phyloP scores from a whole-genome alignment of 2,888 invertebrate species.

The Nephrotoma flavescens region DNA sequence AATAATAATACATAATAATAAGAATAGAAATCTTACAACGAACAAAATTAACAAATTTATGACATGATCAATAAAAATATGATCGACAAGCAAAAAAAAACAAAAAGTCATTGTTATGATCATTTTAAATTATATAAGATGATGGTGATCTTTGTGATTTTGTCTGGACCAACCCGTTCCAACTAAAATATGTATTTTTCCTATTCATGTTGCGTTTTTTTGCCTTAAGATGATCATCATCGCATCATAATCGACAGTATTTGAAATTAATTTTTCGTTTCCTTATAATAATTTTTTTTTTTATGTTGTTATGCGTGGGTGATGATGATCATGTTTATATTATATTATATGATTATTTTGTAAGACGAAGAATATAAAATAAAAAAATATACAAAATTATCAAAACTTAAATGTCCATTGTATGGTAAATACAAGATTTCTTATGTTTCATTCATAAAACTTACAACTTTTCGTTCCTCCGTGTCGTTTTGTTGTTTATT shows the following conservation, averaged over 20 bases:
- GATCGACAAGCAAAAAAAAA: background rate
- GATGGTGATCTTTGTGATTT: background rate
- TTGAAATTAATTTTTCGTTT: background rate
- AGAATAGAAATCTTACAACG: background rate
- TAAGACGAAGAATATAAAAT: background rate
- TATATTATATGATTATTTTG: background rate
- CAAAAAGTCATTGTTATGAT: background rate
- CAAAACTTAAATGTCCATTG: background rate
- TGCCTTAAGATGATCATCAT: background rate
- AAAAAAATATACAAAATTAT: background rate
- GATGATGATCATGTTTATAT: background rate
- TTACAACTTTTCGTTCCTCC: background rate
- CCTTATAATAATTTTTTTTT: background rate
- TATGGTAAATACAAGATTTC: background rate
- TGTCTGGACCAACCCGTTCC: background rate
- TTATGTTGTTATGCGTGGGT: background rate
- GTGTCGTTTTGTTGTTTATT: background rate
- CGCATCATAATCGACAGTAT: background rate
- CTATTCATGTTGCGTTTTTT: background rate
- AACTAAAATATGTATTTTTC: background rate
- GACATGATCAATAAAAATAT: background rate
- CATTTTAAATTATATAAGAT: background rate
- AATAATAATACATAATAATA: background rate
- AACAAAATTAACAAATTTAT: background rate
- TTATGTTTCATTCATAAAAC: background rate